Evolutionary conservation across 1,140 invertebrate genomes (phyloP).

Genomic region (Drosophila rhopaloa): DNA sequence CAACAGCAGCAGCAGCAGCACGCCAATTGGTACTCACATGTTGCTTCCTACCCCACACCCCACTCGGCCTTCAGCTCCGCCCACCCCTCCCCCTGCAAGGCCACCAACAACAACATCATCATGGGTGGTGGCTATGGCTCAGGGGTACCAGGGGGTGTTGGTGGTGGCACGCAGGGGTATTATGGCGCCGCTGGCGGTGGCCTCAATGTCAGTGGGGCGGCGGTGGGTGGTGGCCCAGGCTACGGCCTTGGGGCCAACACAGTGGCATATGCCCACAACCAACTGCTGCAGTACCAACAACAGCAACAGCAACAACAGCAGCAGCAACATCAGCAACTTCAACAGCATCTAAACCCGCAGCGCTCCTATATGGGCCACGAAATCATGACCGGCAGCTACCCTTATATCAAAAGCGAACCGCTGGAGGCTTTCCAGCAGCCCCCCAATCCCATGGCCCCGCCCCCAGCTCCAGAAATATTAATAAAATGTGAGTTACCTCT

Average conservation of each 20-base stretch:
- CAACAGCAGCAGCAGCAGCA: constrained; percentile 68
- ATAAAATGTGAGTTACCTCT: constrained; percentile 61
- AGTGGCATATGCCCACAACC: constrained; percentile 76
- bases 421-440: constrained; percentile 47
- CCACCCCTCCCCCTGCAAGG: constrained; percentile 46
- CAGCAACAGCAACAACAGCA: constrained; percentile 55
- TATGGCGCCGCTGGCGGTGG: constrained; percentile 49
- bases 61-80: constrained; percentile 35
- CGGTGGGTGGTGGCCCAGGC: constrained; percentile 24
- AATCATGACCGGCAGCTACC: constrained; percentile 64
- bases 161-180: constrained; percentile 60
- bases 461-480: constrained; percentile 71
- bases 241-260: constrained; percentile 77
- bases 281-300: constrained; percentile 76
- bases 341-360: constrained; percentile 45
- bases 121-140: constrained; percentile 27
- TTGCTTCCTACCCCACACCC: constrained; percentile 72
- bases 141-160: constrained; percentile 45
- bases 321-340: constrained; percentile 35
- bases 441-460: constrained; percentile 65
- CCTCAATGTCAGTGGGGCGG: constrained; percentile 47
- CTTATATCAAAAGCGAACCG: constrained; percentile 72
- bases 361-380: constrained; percentile 63
- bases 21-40: constrained; percentile 79
- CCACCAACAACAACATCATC: constrained; percentile 26